Evolutionary conservation across 2,797 vertebrate species (phyloP).

Genomic region (Chromobotia macracanthus): DNA sequence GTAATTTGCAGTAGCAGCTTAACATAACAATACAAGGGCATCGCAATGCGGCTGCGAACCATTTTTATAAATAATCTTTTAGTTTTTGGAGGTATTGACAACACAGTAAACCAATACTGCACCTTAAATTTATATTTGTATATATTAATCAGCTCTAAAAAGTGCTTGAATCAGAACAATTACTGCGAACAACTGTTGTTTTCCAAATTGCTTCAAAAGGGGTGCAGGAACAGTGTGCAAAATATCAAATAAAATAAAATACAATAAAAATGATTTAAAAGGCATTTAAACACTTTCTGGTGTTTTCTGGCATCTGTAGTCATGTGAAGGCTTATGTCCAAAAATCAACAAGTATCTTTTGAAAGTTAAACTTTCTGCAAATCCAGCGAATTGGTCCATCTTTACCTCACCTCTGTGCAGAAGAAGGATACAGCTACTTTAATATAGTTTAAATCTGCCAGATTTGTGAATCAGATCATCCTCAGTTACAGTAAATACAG

Average conservation of each 20-base stretch:
- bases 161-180: neutral
- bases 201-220: neutral
- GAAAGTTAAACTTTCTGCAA: neutral
- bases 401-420: neutral
- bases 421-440: neutral
- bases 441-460: neutral
- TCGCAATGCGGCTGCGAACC: neutral
- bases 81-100: no score
- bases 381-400: neutral
- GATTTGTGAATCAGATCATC: neutral
- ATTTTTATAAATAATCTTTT: neutral
- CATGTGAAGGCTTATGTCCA: neutral
- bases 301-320: conserved; percentile 13
- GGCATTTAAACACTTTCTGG: neutral
- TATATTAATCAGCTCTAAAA: neutral
- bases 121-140: neutral
- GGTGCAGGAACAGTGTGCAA: neutral
- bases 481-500: neutral
- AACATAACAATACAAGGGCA: neutral
- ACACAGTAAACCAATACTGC: neutral
- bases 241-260: neutral
- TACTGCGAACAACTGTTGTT: neutral
- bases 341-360: conserved; percentile 5
- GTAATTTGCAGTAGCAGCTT: neutral
- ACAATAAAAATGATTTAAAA: neutral